phyloP scores from a whole-genome alignment of 1,140 invertebrate species.

The Drosophila paulistorum region DNA sequence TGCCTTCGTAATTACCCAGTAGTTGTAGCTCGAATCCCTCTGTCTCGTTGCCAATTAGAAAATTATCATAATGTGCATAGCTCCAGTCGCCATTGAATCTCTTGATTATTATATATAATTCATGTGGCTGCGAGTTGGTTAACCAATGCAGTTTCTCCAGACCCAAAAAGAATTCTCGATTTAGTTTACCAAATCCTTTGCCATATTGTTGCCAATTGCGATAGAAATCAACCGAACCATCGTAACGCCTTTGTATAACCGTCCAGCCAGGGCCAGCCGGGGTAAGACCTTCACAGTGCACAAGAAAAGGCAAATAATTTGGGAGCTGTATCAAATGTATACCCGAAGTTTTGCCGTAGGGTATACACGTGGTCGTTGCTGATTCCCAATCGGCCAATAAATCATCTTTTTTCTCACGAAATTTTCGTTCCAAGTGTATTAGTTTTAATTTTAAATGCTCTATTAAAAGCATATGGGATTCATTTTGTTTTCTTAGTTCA shows the following conservation, averaged over 20 bases:
- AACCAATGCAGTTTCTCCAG: slow-evolving; percentile 85
- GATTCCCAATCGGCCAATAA: slow-evolving; percentile 66
- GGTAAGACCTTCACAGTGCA: slow-evolving; percentile 52
- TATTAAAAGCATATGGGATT: slow-evolving; percentile 35
- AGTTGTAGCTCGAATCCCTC: slow-evolving; percentile 87
- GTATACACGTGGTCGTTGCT: slow-evolving; percentile 56
- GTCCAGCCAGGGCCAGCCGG: slow-evolving; percentile 84
- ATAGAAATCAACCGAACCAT: slow-evolving; percentile 87
- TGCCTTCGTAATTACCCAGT: slow-evolving; percentile 84
- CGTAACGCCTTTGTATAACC: slow-evolving; percentile 86
- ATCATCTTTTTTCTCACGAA: slow-evolving; percentile 62
- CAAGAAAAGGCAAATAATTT: slow-evolving; percentile 55
- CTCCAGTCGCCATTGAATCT: slow-evolving; percentile 85
- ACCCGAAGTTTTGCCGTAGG: slow-evolving; percentile 36
- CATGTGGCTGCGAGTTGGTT: slow-evolving; percentile 85
- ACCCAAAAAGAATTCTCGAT: slow-evolving; percentile 87
- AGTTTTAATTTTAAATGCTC: slow-evolving; percentile 41
- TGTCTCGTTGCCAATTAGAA: slow-evolving; percentile 86
- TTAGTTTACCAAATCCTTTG: slow-evolving; percentile 86
- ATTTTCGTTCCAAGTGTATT: slow-evolving; percentile 30
- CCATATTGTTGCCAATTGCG: slow-evolving; percentile 87
- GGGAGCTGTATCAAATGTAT: slow-evolving; percentile 63
- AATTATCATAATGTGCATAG: slow-evolving; percentile 86
- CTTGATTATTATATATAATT: slow-evolving; percentile 86
- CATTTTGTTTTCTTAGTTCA: slow-evolving; percentile 46